Conservation (phyloP, 2,797 vertebrate genomes). For the Rhabdophis nuchalis region DNA sequence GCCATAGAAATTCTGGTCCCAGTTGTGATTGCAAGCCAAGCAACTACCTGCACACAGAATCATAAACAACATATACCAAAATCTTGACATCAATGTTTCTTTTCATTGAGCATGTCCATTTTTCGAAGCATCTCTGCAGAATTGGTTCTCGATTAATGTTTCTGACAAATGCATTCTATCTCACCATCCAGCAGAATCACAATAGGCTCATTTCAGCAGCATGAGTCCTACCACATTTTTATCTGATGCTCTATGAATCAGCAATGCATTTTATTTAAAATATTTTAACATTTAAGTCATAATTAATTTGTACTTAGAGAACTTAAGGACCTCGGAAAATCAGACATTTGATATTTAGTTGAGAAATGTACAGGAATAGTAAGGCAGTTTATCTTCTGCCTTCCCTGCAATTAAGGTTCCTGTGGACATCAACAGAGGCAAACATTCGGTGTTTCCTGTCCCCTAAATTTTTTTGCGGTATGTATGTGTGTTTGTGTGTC, state of each 20-base stretch:
- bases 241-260: not conserved
- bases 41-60: not conserved
- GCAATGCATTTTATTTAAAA: not conserved
- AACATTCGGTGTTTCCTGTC: not conserved
- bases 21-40: not conserved
- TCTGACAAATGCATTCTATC: not conserved
- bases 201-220: not conserved
- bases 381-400: not conserved
- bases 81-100: not conserved
- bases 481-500: not conserved
- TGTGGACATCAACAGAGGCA: not conserved
- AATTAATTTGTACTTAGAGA: not conserved
- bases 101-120: not conserved
- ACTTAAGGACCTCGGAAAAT: not conserved
- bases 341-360: not conserved
- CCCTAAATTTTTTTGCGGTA: not conserved
- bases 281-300: not conserved
- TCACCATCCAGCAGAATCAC: not conserved
- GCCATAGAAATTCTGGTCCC: not conserved
- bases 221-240: not conserved
- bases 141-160: not conserved
- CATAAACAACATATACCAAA: not conserved
- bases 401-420: not conserved
- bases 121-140: not conserved
- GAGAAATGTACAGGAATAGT: not conserved